Evolutionary conservation across 2,888 invertebrate species (phyloP).

Genomic region (Drosophila emarginata): DNA sequence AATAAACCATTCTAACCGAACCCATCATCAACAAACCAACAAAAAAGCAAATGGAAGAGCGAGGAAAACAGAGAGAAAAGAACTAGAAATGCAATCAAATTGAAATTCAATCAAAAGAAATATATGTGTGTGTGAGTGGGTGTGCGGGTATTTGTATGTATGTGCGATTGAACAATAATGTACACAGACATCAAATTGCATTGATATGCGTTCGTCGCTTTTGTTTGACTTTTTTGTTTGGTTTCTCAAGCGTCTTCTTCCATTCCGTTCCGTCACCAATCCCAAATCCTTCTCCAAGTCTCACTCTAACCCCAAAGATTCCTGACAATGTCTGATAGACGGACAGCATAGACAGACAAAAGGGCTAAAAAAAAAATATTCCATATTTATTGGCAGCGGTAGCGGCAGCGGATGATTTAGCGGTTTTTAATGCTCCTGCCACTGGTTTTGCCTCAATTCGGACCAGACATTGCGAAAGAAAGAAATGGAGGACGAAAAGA

Average conservation of each 20-base stretch:
- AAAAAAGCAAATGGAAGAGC: background rate
- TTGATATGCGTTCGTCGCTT: constrained; percentile 65
- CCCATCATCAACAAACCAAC: background rate
- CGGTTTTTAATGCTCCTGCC: constrained; percentile 70
- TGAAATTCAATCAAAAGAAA: constrained; percentile 64
- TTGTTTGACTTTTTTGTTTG: constrained; percentile 68
- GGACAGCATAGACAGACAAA: constrained; percentile 66
- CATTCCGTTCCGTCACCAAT: background rate
- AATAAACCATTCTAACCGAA: background rate
- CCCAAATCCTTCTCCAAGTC: constrained; percentile 6
- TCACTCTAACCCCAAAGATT: constrained; percentile 13
- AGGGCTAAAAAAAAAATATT: constrained; percentile 62
- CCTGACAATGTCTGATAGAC: constrained; percentile 45
- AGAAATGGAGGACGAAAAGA: background rate
- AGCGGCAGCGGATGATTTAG: constrained; percentile 72
- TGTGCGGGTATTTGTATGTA: constrained; percentile 23
- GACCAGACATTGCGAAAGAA: background rate
- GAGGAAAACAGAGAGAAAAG: background rate
- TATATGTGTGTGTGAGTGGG: constrained; percentile 6
- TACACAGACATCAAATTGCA: constrained; percentile 67
- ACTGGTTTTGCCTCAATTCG: constrained; percentile 10
- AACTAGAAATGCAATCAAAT: constrained; percentile 50
- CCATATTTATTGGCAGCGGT: constrained; percentile 75
- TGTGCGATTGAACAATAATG: constrained; percentile 19
- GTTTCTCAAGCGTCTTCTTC: constrained; percentile 33